Conservation (phyloP, 2,797 vertebrate species). For the Choloepus didactylus region DNA sequence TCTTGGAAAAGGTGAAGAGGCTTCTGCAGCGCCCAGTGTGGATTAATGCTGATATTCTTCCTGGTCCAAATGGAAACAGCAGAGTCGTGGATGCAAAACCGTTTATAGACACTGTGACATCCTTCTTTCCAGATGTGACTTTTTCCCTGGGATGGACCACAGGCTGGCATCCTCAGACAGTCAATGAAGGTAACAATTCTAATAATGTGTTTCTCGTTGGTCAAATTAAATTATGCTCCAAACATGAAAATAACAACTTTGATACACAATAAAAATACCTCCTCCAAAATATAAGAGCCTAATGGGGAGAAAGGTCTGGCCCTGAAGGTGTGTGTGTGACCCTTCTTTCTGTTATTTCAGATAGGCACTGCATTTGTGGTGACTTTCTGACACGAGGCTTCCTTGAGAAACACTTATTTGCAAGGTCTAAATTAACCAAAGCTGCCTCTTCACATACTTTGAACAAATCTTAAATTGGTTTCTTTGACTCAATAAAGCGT, state of each 20-base stretch:
- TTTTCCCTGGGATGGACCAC: constrained; percentile 96
- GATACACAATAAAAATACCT: background rate
- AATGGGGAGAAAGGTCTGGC: background rate
- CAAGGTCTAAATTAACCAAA: background rate
- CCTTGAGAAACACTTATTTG: background rate
- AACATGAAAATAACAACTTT: background rate
- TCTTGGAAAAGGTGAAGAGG: constrained; percentile 87
- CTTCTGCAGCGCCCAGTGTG: constrained; percentile 89
- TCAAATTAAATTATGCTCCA: background rate
- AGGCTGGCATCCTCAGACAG: constrained; percentile 85
- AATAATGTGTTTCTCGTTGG: background rate
- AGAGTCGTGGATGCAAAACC: constrained; percentile 88
- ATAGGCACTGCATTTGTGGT: background rate
- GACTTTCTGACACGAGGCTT: background rate
- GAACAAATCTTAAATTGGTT: background rate
- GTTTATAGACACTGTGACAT: constrained; percentile 85
- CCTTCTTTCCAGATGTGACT: constrained; percentile 88
- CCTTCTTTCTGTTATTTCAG: background rate
- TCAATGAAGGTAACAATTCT: constrained; percentile 90
- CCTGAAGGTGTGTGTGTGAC: background rate
- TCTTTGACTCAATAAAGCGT: background rate
- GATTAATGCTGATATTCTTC: constrained; percentile 95
- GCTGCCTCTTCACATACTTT: constrained; percentile 1
- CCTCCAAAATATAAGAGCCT: background rate
- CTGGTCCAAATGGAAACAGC: constrained; percentile 91